Percentiles rank a stretch among this genome's conserved stretches.
Conservation (phyloP, 2,888 invertebrate species). For the Conomelus anceps region DNA sequence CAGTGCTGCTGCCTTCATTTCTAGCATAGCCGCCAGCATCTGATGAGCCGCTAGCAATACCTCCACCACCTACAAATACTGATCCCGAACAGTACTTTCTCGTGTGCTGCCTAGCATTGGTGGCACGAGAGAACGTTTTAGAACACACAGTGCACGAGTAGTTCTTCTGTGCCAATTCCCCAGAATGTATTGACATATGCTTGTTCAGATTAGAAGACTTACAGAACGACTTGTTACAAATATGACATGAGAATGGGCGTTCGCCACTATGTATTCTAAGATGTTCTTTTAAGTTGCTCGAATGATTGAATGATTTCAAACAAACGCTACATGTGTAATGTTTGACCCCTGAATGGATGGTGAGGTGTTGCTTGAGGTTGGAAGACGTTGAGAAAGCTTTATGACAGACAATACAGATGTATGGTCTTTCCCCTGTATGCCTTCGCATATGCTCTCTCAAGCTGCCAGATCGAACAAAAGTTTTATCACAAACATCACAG, state of each 20-base stretch:
- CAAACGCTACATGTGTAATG: neutral
- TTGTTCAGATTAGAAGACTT: neutral
- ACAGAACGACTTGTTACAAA: neutral
- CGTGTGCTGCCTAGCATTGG: neutral
- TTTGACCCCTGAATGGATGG: neutral
- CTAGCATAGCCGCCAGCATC: neutral
- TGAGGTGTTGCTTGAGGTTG: neutral
- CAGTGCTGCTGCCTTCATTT: neutral
- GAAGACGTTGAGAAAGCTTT: neutral
- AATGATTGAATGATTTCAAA: neutral
- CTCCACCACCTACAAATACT: neutral
- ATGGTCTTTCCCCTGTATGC: neutral
- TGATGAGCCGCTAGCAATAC: too few relatives aligned
- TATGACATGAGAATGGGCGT: neutral
- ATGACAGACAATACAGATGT: neutral
- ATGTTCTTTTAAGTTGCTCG: neutral
- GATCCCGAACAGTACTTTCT: neutral
- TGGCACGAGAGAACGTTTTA: neutral
- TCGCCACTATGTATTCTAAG: neutral
- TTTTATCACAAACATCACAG: neutral
- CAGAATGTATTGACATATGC: neutral
- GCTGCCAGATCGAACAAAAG: neutral
- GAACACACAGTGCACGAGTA: neutral
- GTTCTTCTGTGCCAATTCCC: neutral
- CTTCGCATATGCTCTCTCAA: neutral